Conservation (phyloP, 2,797 vertebrate species). For the Netta rufina region DNA sequence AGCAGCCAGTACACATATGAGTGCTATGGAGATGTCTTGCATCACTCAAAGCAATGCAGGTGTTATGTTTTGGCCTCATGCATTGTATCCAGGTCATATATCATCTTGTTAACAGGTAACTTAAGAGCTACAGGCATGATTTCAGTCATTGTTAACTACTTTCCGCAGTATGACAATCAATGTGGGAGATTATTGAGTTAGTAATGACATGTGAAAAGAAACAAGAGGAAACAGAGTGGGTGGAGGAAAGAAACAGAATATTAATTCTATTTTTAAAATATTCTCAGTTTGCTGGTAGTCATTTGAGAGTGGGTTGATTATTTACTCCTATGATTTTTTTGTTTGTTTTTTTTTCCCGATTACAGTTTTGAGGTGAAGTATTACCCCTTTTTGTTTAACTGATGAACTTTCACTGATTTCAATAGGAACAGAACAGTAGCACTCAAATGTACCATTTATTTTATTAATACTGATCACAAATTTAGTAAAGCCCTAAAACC, state of each 20-base stretch:
- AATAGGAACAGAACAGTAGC: neutral
- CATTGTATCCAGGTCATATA: neutral
- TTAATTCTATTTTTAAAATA: neutral
- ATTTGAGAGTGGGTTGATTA: neutral
- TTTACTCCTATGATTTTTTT: neutral
- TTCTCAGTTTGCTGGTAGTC: neutral
- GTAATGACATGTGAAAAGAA: constrained; percentile 26
- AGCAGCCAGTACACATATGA: neutral
- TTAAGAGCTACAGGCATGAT: neutral
- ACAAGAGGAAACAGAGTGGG: neutral
- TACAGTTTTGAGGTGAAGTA: neutral
- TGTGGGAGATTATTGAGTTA: neutral
- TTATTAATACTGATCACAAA: neutral
- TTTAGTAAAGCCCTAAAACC: neutral
- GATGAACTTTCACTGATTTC: neutral
- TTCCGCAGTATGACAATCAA: neutral
- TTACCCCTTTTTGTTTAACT: neutral
- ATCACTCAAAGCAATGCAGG: neutral
- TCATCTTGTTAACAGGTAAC: neutral
- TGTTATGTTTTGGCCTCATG: neutral
- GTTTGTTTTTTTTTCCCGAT: neutral
- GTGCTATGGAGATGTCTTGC: neutral
- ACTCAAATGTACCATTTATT: neutral
- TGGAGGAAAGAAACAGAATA: neutral
- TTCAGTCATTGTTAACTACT: constrained; percentile 1